Base-by-base conservation (phyloP, 1,140 invertebrate species). In the Nautilus pompilius region DNA sequence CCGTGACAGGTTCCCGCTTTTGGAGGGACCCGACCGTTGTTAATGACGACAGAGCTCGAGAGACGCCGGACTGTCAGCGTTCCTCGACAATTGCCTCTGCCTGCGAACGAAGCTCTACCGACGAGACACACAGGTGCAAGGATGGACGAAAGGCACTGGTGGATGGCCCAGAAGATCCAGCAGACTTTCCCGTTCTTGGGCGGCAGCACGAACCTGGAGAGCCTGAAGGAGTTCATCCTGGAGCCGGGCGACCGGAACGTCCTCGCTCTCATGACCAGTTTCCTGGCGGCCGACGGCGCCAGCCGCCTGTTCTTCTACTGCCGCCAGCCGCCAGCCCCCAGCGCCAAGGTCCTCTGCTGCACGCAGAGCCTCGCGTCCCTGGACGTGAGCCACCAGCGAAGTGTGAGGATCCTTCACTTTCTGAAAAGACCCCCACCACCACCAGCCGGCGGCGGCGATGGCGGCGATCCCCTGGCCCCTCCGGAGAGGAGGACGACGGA, bases 111-210 rank as follows among this genome's bases (percentile, higher is more conserved):
- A 55, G 28, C 20, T 36, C 5, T 57, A 32, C 26, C 17, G 65
- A 46, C 13, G 3, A 13, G 13, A 3, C 4, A 3, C n/a, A 46
- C n/a, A 46, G 13, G 4, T 4, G 28, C 24, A 41, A 72, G 54
- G 32, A 82, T 82, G 81, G 81, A 82, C 76, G 81, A 82, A 71
- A 69, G 81, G 62, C 81, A 82, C 63, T 82, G 81, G 81, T 82
- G 81, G 81, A 80, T 82, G 17, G 78, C 81, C 45, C 72, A 74
- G 6, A 81, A 79, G 68, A 82, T 81, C 59, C 79, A 81, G 60
- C 79, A 82, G 66, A 81, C 76, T 56, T 82, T 82, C 62, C 53
- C 57, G 20, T 77, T 72, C 63, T 76, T 80, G 41, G 79, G 78
- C 22, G 76, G 77, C 33, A 77, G 73, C 68, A 79, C 79, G 54